phyloP scores from a whole-genome alignment of 2,113 vertebrate species.

The Cardinalis cardinalis region DNA sequence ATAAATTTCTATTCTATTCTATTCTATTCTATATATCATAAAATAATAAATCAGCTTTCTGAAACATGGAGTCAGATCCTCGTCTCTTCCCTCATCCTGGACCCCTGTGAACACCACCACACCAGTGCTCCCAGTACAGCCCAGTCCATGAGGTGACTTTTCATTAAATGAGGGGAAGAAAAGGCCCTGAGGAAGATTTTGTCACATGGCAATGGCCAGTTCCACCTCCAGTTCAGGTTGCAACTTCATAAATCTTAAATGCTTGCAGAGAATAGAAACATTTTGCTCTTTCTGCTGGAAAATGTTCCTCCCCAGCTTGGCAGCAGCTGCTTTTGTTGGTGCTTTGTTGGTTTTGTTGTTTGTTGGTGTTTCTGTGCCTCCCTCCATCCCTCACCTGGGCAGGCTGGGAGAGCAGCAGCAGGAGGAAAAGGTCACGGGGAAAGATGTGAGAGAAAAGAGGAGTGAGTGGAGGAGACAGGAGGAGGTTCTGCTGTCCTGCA shows the following conservation, averaged over 20 bases:
- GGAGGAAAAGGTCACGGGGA: neutral
- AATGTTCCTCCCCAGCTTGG: slow-evolving; percentile 3
- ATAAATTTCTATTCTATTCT: no score
- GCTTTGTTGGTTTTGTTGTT: neutral
- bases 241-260: neutral
- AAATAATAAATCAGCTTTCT: no score
- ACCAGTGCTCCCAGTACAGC: neutral
- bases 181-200: neutral
- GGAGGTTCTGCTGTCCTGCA: neutral
- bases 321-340: neutral
- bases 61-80: no score
- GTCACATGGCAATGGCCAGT: neutral
- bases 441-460: neutral
- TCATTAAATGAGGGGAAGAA: neutral
- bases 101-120: no score
- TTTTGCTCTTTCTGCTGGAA: slow-evolving; percentile 1
- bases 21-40: no score
- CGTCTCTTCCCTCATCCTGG: no score
- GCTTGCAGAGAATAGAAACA: rapidly evolving
- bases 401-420: neutral
- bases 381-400: neutral
- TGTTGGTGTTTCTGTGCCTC: neutral
- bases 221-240: neutral
- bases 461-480: neutral
- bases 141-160: neutral